Percentiles rank a stretch among this genome's conserved stretches.
These are phyloP conservation scores for Hartigia nigra DNA, from an alignment of 2,888 invertebrate species.

Conservation along the genomic window DNA sequence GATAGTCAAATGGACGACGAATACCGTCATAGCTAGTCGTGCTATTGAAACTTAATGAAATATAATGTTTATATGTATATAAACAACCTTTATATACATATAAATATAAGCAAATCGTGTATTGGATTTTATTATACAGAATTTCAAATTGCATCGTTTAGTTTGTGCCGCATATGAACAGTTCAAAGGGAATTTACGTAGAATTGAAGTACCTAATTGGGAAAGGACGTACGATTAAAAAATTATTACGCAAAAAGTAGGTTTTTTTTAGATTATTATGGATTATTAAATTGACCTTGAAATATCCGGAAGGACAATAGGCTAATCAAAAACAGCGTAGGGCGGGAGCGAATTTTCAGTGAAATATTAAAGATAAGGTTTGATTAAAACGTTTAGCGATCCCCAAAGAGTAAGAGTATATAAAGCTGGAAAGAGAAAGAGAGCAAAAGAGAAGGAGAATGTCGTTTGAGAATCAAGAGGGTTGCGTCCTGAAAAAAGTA, in stretches of 20 bases:
- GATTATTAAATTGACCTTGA: not conserved
- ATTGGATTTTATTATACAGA: not conserved
- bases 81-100: too few relatives aligned
- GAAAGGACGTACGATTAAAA: too few relatives aligned
- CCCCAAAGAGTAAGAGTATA: not conserved
- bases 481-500: not conserved
- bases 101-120: not conserved
- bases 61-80: not conserved
- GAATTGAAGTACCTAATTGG: not conserved
- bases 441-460: not conserved
- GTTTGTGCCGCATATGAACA: not conserved
- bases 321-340: not conserved
- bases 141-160: not conserved
- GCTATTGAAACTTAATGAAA: not conserved
- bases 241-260: too few relatives aligned
- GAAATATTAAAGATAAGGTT: slow-evolving; percentile 1
- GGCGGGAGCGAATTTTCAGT: not conserved
- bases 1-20: not conserved
- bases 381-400: slow-evolving; percentile 7
- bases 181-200: not conserved
- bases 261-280: not conserved
- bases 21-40: not conserved
- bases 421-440: not conserved
- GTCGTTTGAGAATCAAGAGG: not conserved
- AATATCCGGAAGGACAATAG: not conserved